phyloP scores from a whole-genome alignment of 2,113 vertebrate species.

The Coptodon rendalli region DNA sequence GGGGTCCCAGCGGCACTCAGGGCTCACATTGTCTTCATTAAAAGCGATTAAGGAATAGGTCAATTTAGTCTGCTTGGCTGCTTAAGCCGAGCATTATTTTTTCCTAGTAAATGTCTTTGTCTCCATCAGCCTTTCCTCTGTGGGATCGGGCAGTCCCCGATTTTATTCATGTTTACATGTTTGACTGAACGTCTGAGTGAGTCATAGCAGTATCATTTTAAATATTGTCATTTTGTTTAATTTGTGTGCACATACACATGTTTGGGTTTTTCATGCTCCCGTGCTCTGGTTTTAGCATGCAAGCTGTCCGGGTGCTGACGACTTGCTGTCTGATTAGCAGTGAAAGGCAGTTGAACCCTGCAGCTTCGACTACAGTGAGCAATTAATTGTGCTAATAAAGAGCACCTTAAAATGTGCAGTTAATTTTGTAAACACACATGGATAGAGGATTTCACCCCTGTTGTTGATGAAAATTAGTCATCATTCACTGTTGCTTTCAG shows the following conservation, averaged over 20 bases:
- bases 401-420: conserved; percentile 6
- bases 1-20: conserved; percentile 40
- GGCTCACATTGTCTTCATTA: conserved; percentile 68
- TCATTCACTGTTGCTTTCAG: background rate
- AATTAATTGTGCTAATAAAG: conserved; percentile 32
- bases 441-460: background rate
- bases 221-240: conserved; percentile 18
- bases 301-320: conserved; percentile 24
- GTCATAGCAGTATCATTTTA: conserved; percentile 21
- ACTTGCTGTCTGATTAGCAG: conserved; percentile 43
- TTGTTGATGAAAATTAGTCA: background rate
- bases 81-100: conserved; percentile 10
- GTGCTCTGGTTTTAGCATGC: background rate
- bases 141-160: conserved; percentile 13
- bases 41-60: conserved; percentile 71
- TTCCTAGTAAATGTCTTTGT: conserved; percentile 41
- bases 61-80: conserved; percentile 61
- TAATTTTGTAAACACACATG: background rate
- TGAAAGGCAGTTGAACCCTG: conserved; percentile 22
- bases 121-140: conserved; percentile 30
- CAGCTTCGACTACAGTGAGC: conserved; percentile 26
- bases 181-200: conserved; percentile 32
- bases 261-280: conserved; percentile 10
- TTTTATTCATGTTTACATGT: conserved; percentile 50
- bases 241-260: background rate